phyloP scores from a whole-genome alignment of 2,888 invertebrate species.

The Diarsia dahlii region DNA sequence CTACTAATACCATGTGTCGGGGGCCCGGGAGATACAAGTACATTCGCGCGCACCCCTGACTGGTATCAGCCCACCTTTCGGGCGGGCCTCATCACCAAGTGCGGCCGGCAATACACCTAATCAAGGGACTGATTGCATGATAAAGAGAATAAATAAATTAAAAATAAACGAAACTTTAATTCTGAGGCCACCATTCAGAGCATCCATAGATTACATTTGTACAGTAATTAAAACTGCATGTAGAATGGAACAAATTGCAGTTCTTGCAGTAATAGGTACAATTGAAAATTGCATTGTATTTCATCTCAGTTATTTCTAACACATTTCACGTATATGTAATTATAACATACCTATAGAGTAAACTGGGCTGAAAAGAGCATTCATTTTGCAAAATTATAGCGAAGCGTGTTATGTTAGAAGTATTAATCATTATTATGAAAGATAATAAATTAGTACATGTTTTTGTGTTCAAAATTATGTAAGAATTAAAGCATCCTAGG shows the following conservation, averaged over 20 bases:
- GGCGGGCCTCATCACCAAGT: too few species aligned
- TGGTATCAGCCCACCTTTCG: too few species aligned
- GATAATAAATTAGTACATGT: not conserved
- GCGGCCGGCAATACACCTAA: not conserved
- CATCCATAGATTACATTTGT: not conserved
- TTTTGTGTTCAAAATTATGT: slow-evolving; percentile 3
- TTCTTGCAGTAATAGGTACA: slow-evolving; percentile 7
- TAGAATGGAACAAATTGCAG: slow-evolving; percentile 46
- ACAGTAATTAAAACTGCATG: slow-evolving; percentile 34
- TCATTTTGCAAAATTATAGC: not conserved
- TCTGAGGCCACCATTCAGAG: not conserved
- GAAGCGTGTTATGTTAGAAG: not conserved
- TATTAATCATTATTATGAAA: not conserved
- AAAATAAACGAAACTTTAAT: not conserved
- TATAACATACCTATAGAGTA: not conserved
- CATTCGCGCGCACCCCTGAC: too few species aligned
- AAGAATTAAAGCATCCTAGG: too few species aligned
- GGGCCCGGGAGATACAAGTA: too few species aligned
- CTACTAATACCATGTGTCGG: too few species aligned
- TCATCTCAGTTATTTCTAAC: slow-evolving; percentile 15
- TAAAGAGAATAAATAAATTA: not conserved
- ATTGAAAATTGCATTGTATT: slow-evolving; percentile 1
- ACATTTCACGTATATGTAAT: slow-evolving; percentile 13
- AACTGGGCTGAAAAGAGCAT: slow-evolving; percentile 1
- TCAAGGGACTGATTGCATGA: not conserved